Evolutionary conservation across 2,888 invertebrate species (phyloP), one percentile per base, ranked within the genome.

Genomic region (Cremastinae sp.): DNA sequence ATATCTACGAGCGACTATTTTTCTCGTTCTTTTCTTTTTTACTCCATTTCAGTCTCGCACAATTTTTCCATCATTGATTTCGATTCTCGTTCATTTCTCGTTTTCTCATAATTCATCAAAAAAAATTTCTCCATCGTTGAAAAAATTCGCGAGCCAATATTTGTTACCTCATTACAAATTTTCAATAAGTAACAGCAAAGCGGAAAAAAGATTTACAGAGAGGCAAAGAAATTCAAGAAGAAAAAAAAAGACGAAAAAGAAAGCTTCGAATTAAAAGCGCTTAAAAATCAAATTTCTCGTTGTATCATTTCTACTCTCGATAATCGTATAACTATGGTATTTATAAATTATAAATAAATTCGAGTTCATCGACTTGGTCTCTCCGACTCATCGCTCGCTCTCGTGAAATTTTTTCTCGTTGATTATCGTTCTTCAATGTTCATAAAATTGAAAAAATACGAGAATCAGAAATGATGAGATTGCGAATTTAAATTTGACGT

Each of bases 1-100:
- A 80, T 80, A 81, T 80, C 78, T 79, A 72, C 72, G 81, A 75
- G 81, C 78, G 64, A 79, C 41, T 37, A 51, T 49, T 18, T 18
- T 45, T 41, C 5, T n/a, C n/a, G n/a, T n/a, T 39, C 14, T 53
- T 45, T 45, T 18, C 1, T 8, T 14, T 18, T 12, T n/a, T 61
- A 45, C 20, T 53, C 53, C 59, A 37, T 20, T n/a, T 49, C 16
- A 56, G 39, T 56, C 39, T 56, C 56, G 39, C 56, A n/a, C 22
- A 16, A 7, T 12, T 22, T 55, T 22, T 12, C 47, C 37, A 3
- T 58, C 45, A 10, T 39, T 28, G 0, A 10, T 9, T 35, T 37
- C 62, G 39, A 58, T 41, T 12, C 18, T 56, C 2, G 37, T 10
- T 12, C 37, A 18, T 47, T 8, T 14, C 22, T 61, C 20, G 49